Conservation (phyloP, 2,888 invertebrate genomes). For the Rhyacophila evoluta region DNA sequence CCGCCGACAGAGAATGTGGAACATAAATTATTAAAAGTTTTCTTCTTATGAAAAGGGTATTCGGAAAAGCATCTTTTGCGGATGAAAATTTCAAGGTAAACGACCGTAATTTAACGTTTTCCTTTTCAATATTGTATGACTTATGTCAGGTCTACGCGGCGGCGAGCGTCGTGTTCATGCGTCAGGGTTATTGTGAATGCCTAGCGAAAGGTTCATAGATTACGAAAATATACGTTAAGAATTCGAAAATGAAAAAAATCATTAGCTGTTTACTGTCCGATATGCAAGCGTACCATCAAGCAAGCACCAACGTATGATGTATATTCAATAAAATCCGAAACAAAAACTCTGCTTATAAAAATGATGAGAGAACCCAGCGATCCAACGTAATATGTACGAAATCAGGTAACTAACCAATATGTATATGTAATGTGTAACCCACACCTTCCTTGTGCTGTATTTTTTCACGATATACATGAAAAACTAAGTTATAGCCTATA, state of each 20-base stretch:
- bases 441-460: too few relatives aligned
- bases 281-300: too few relatives aligned
- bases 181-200: neutral
- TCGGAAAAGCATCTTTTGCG: constrained; percentile 15
- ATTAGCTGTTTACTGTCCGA: neutral
- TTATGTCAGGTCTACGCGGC: constrained; percentile 12
- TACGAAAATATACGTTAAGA: neutral
- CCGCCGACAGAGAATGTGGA: constrained; percentile 15
- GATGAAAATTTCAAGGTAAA: constrained; percentile 22
- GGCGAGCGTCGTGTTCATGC: neutral
- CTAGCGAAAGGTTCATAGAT: neutral
- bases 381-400: too few relatives aligned
- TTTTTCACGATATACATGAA: too few relatives aligned
- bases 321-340: too few relatives aligned
- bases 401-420: too few relatives aligned
- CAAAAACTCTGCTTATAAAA: too few relatives aligned
- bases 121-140: constrained; percentile 22
- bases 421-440: too few relatives aligned
- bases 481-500: too few relatives aligned
- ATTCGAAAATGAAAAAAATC: neutral
- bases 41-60: constrained; percentile 15
- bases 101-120: constrained; percentile 24
- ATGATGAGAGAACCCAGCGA: too few relatives aligned
- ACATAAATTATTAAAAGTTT: constrained; percentile 24
- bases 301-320: too few relatives aligned